These are phyloP conservation scores for Lipotes vexillifer DNA, from an alignment of 2,113 vertebrate species.

Conservation along the genomic window DNA sequence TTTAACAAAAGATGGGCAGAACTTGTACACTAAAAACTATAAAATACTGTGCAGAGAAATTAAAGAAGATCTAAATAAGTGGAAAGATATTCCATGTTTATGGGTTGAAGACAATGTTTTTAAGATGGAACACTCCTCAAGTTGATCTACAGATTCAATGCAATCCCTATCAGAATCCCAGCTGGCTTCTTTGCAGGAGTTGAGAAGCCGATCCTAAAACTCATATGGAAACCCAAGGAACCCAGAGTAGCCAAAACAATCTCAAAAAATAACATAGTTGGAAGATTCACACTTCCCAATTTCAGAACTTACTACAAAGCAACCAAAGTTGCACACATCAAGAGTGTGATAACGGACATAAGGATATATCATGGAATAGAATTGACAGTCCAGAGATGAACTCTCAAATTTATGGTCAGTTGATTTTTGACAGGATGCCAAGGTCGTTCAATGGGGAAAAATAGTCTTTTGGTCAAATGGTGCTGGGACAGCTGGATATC, in stretches of 20 bases:
- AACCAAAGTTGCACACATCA: not conserved
- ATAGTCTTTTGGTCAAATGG: not conserved
- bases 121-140: not conserved
- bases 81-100: not conserved
- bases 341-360: not conserved
- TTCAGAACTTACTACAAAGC: not conserved
- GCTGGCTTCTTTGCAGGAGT: not conserved
- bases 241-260: not conserved
- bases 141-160: not conserved
- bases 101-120: not conserved
- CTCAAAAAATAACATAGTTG: not conserved
- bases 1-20: not conserved
- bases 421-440: slow-evolving; percentile 9
- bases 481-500: not conserved
- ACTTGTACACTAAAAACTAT: not conserved
- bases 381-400: not conserved
- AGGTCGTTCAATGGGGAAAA: not conserved
- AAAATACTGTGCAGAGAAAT: not conserved
- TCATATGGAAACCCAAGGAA: not conserved
- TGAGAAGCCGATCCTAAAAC: not conserved
- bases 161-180: not conserved
- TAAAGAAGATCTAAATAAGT: not conserved
- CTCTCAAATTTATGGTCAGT: not conserved
- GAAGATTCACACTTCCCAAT: not conserved
- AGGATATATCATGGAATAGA: not conserved